phyloP scores from a whole-genome alignment of 2,888 invertebrate genomes.

The Agrotis exclamationis region DNA sequence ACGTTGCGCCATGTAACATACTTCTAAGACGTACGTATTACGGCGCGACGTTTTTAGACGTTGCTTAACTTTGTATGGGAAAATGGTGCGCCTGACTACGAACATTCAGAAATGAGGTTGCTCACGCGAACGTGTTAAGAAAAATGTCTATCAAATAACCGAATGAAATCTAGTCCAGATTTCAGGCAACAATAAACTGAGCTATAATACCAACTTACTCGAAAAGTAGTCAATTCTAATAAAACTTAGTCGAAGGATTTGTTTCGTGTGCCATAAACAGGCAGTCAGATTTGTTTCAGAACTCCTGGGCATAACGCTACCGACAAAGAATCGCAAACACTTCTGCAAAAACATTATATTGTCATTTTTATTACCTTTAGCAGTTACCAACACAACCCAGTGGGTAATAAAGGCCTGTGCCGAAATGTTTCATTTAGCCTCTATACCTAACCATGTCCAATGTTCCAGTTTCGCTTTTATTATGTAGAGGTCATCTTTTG shows the following conservation, averaged over 20 bases:
- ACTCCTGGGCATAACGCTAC: conserved; percentile 25
- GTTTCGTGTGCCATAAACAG: conserved; percentile 47
- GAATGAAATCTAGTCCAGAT: conserved; percentile 4
- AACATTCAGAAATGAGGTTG: too few relatives aligned
- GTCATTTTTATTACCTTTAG: conserved; percentile 64
- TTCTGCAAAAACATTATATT: conserved; percentile 64
- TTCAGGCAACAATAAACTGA: conserved; percentile 5
- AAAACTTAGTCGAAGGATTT: conserved; percentile 61
- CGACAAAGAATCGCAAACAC: conserved; percentile 41
- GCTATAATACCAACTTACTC: conserved; percentile 39
- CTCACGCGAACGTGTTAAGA: too few relatives aligned
- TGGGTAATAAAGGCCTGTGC: conserved; percentile 62
- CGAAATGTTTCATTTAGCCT: conserved; percentile 70
- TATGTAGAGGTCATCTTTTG: conserved; percentile 68
- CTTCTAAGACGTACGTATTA: too few relatives aligned
- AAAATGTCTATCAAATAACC: background rate
- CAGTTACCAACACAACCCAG: conserved; percentile 61
- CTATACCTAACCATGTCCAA: conserved; percentile 65
- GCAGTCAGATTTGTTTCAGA: conserved; percentile 41
- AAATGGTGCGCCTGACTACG: too few relatives aligned
- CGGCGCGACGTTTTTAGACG: too few relatives aligned
- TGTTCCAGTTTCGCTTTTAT: conserved; percentile 67
- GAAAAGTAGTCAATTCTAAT: conserved; percentile 59
- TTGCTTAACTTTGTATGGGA: too few relatives aligned
- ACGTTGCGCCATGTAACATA: too few relatives aligned